Conservation (phyloP, 2,113 vertebrate genomes). For the Xerus inauris region DNA sequence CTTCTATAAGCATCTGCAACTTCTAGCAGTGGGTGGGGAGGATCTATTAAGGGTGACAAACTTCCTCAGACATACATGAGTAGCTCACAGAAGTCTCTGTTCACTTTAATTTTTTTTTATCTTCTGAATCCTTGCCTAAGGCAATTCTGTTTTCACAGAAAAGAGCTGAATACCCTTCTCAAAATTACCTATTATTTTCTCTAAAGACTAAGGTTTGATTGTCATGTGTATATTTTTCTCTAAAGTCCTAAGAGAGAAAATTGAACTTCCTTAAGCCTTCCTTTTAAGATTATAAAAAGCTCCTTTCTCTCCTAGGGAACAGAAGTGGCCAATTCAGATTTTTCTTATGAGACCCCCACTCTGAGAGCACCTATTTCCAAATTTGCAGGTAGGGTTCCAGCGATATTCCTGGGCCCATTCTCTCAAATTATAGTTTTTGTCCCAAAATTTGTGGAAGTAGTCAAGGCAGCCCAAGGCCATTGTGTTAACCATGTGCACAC, state of each 20-base stretch:
- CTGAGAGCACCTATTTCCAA: not conserved
- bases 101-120: not conserved
- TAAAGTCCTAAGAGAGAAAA: not conserved
- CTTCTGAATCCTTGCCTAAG: not conserved
- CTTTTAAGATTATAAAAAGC: not conserved
- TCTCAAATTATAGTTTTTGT: not conserved
- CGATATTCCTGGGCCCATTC: not conserved
- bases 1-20: not conserved
- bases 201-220: not conserved
- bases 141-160: constrained; percentile 46
- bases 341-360: not conserved
- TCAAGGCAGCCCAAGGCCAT: not conserved
- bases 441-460: not conserved
- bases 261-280: not conserved
- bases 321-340: not conserved
- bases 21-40: not conserved
- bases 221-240: not conserved
- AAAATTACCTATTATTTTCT: constrained; percentile 33
- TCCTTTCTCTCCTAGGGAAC: not conserved
- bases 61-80: not conserved
- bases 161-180: not conserved
- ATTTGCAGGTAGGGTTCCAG: not conserved
- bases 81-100: not conserved
- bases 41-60: not conserved
- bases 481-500: fast-evolving